phyloP scores from a whole-genome alignment of 2,888 invertebrate genomes.

The Ischnus inquisitorius region DNA sequence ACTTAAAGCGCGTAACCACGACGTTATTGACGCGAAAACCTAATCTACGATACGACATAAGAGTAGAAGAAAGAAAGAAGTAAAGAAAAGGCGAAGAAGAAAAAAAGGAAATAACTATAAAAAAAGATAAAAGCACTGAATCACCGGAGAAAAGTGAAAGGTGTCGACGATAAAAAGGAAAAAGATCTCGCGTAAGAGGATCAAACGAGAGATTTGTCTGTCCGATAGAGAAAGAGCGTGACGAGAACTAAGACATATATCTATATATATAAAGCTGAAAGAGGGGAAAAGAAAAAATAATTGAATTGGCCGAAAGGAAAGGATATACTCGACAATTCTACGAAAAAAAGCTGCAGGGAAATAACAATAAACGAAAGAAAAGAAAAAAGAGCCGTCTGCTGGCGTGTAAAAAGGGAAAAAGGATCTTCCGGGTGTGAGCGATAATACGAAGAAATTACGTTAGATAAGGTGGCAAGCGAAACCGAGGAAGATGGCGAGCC shows the following conservation, averaged over 20 bases:
- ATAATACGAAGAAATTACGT: conserved; percentile 21
- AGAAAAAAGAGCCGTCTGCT: background rate
- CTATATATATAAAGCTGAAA: background rate
- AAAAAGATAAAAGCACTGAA: conserved; percentile 9
- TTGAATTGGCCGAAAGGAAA: background rate
- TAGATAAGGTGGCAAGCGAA: conserved; percentile 63
- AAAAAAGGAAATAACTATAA: background rate
- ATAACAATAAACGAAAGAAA: background rate
- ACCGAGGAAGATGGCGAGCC: conserved; percentile 80
- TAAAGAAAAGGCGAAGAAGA: background rate
- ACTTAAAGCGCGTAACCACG: conserved; percentile 45
- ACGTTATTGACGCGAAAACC: conserved; percentile 34
- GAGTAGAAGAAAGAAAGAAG: conserved; percentile 27
- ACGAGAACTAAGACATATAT: background rate
- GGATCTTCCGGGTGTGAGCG: conserved; percentile 25
- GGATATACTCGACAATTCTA: background rate
- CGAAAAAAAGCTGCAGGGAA: conserved; percentile 5
- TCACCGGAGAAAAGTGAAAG: conserved; percentile 7
- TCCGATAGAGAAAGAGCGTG: conserved; percentile 32
- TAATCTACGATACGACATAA: conserved; percentile 20
- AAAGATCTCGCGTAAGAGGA: conserved; percentile 3
- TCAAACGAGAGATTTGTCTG: conserved; percentile 12
- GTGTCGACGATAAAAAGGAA: conserved; percentile 11
- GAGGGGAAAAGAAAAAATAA: background rate
- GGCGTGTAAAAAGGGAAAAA: conserved; percentile 15